These are phyloP conservation scores for Holothuria glaberrima DNA, from an alignment of 35 echinoderm and acorn worm species.

Conservation along the genomic window DNA sequence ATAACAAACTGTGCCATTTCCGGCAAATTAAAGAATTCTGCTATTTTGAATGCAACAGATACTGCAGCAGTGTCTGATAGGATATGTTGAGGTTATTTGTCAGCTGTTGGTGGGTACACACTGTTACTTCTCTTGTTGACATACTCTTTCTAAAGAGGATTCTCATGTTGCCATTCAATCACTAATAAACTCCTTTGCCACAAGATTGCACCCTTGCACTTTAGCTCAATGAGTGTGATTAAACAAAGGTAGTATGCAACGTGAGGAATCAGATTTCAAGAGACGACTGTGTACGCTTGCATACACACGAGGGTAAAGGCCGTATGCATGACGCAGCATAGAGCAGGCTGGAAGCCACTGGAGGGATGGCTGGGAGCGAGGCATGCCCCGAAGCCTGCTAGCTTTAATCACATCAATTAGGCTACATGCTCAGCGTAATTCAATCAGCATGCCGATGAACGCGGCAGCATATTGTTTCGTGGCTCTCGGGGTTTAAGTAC, in stretches of 20 bases:
- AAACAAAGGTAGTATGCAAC: constrained; percentile 47
- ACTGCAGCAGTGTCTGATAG: too few species aligned
- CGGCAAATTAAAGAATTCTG: too few species aligned
- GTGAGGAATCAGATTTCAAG: constrained; percentile 43
- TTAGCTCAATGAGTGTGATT: constrained; percentile 12
- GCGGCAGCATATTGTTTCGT: constrained; percentile 72
- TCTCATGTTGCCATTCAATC: not conserved
- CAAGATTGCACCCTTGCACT: constrained; percentile 37
- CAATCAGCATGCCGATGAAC: constrained; percentile 65
- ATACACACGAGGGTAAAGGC: constrained; percentile 61
- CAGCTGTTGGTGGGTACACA: too few species aligned
- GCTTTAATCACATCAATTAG: constrained; percentile 83
- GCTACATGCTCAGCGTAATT: constrained; percentile 78
- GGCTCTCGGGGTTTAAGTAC: not conserved
- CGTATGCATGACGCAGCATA: constrained; percentile 62
- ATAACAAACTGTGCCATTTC: too few species aligned
- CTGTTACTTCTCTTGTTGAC: too few species aligned
- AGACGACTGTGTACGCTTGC: constrained; percentile 55
- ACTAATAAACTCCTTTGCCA: constrained; percentile 11
- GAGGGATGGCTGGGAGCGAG: constrained; percentile 56
- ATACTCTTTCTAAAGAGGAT: too few species aligned
- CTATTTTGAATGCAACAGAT: too few species aligned
- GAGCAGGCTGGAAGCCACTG: constrained; percentile 40
- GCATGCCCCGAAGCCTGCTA: constrained; percentile 51
- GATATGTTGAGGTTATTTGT: too few species aligned